These are phyloP conservation scores for Eupeodes corollae DNA, from an alignment of 1,140 invertebrate genomes.

Conservation along the genomic window DNA sequence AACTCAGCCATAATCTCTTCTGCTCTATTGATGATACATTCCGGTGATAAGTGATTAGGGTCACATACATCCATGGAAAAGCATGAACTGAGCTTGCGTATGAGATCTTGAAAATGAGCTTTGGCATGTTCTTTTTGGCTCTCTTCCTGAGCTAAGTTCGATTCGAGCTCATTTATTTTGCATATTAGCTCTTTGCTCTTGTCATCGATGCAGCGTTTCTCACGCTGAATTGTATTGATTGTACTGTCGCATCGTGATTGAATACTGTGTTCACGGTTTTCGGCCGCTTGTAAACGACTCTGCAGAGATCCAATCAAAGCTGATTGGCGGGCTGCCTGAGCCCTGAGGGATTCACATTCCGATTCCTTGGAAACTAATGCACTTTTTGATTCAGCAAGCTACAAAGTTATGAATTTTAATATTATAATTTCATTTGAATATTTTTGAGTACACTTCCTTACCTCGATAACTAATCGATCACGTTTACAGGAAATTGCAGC, in stretches of 20 bases:
- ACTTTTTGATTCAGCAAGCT: slow-evolving; percentile 25
- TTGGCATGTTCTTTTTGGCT: slow-evolving; percentile 52
- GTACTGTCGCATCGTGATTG: slow-evolving; percentile 57
- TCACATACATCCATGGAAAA: slow-evolving; percentile 56
- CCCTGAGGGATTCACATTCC: slow-evolving; percentile 44
- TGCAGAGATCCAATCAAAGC: slow-evolving; percentile 65
- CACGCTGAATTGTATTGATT: slow-evolving; percentile 58
- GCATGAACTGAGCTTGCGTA: slow-evolving; percentile 52
- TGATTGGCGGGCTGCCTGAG: slow-evolving; percentile 68
- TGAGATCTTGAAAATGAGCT: slow-evolving; percentile 54
- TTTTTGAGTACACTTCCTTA: slow-evolving; percentile 28
- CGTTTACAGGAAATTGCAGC: slow-evolving; percentile 70
- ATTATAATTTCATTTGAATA: neutral
- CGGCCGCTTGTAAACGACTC: slow-evolving; percentile 65
- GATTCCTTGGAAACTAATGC: slow-evolving; percentile 21
- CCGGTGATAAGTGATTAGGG: slow-evolving; percentile 45
- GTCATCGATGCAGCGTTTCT: slow-evolving; percentile 62
- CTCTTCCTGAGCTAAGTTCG: slow-evolving; percentile 55
- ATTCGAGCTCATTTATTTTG: slow-evolving; percentile 56
- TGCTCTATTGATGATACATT: slow-evolving; percentile 56
- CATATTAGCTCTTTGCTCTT: slow-evolving; percentile 61
- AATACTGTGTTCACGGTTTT: slow-evolving; percentile 58
- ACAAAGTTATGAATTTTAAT: neutral
- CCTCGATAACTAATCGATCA: slow-evolving; percentile 62
- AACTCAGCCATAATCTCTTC: slow-evolving; percentile 59